Evolutionary conservation across 2,888 invertebrate genomes (phyloP), one percentile per base, ranked within the genome.

Genomic region (Steinernema carpocapsae): DNA sequence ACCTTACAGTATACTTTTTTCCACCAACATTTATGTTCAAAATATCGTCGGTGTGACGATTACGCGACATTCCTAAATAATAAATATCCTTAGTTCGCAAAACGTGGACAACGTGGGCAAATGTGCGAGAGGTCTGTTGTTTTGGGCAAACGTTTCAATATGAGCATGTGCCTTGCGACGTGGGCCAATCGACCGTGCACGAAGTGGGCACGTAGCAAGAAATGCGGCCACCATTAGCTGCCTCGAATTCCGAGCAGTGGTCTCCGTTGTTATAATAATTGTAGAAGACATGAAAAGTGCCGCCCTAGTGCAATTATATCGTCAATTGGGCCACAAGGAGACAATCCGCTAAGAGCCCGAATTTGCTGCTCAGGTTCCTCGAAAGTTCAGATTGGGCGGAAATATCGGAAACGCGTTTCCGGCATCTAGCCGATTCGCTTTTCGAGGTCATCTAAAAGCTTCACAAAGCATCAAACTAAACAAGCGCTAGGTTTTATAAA

Each of bases 1-100:
- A 45, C 19, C 79, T 59, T 37, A 87, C 87, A 70, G 87, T 87
- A 72, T 84, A 87, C 74, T 85, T 85, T 75, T 87, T 87, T 6
- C 87, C 87, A n/a, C 87, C 86, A 12, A 87, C 87, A 72, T 84
- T 85, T 45, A 64, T 64, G 29, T 64, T 64, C 22, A 87, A 76
- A 74, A 87, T 85, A 78, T 87, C 87, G 76, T 87, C 87, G 0
- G 83, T 78, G 51, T 83, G 83, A 32, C 82, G 76, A 56, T 75
- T 79, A 29, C 83, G 82, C 42, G 85, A 81, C 85, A 85, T 84
- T 19, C 19, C 71, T 22, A 51, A 72, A 32, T 19, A 42, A 70
- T 6, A 37, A 32, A 32, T 59, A 17, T 32, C 7, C 22, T 12
- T 17, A 14, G 26, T 32, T 59, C 26, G 22, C 6, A 24, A 59